A percentile compares a stretch with the other conserved stretches of the same genome.
Evolutionary conservation across 2,888 invertebrate species (phyloP).

Genomic region (Dicranocentrus wangi): DNA sequence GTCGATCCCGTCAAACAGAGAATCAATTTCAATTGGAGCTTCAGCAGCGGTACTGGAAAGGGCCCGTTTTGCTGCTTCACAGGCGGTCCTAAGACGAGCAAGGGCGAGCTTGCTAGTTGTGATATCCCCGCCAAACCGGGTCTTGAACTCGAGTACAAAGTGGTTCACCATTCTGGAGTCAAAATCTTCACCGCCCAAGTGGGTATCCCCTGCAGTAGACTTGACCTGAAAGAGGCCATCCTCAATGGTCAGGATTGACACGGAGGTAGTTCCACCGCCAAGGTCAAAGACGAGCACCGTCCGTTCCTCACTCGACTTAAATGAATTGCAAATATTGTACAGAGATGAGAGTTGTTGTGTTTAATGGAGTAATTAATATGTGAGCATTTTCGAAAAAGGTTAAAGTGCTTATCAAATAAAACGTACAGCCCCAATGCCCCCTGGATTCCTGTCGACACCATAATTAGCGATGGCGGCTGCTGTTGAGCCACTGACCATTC

Average conservation of each 20-base stretch:
- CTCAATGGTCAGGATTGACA: constrained; percentile 77
- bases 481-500: constrained; percentile 93
- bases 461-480: constrained; percentile 92
- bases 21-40: constrained; percentile 84
- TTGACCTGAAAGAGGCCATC: constrained; percentile 82
- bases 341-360: no score
- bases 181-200: no score
- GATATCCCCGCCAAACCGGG: constrained; percentile 67
- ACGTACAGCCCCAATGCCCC: no score
- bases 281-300: constrained; percentile 83
- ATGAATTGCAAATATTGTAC: no score
- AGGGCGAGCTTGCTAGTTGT: constrained; percentile 50
- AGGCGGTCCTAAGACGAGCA: constrained; percentile 81
- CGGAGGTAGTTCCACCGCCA: constrained; percentile 80
- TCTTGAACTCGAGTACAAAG: constrained; percentile 66
- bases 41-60: constrained; percentile 85
- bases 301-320: no score
- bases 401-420: no score
- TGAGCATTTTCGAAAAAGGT: no score
- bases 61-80: constrained; percentile 85
- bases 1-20: constrained; percentile 82
- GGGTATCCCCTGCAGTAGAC: constrained; percentile 81
- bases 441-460: constrained; percentile 79
- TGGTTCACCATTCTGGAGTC: constrained; percentile 66
- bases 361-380: no score